These are phyloP conservation scores for Epistrophe grossulariae DNA, from an alignment of 2,888 invertebrate genomes.

Conservation along the genomic window DNA sequence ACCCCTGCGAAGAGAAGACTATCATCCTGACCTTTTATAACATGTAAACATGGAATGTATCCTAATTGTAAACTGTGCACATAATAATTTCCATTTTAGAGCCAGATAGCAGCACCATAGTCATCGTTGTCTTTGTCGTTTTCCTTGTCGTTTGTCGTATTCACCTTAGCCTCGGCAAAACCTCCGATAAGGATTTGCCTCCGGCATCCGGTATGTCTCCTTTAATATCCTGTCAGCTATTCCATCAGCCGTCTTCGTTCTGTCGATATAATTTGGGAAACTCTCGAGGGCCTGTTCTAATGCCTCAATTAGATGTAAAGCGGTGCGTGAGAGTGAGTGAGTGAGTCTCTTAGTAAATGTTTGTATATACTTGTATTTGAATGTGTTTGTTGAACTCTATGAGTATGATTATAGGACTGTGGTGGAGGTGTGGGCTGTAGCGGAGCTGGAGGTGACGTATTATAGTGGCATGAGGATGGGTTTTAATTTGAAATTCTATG, in stretches of 20 bases:
- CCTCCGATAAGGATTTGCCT: conserved; percentile 47
- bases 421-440: not conserved
- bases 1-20: conserved; percentile 28
- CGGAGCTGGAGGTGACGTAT: too few relatives aligned
- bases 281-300: conserved; percentile 61
- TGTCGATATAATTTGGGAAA: conserved; percentile 68
- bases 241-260: conserved; percentile 41
- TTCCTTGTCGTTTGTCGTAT: conserved; percentile 16
- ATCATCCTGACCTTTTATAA: conserved; percentile 70
- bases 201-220: conserved; percentile 56
- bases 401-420: conserved; percentile 12
- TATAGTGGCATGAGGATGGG: not conserved
- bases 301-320: conserved; percentile 69
- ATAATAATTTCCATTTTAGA: conserved; percentile 72
- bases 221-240: conserved; percentile 59
- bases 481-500: conserved; percentile 60
- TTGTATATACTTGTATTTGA: not conserved
- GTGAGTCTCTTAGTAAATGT: conserved; percentile 1
- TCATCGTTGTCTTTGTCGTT: conserved; percentile 2
- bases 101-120: conserved; percentile 47
- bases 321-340: conserved; percentile 39
- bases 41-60: conserved; percentile 71
- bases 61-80: conserved; percentile 71
- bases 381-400: conserved; percentile 13
- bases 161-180: conserved; percentile 53